Conservation (phyloP, 64 coral and sea anemone genomes). For the Actinia tenebrosa region DNA sequence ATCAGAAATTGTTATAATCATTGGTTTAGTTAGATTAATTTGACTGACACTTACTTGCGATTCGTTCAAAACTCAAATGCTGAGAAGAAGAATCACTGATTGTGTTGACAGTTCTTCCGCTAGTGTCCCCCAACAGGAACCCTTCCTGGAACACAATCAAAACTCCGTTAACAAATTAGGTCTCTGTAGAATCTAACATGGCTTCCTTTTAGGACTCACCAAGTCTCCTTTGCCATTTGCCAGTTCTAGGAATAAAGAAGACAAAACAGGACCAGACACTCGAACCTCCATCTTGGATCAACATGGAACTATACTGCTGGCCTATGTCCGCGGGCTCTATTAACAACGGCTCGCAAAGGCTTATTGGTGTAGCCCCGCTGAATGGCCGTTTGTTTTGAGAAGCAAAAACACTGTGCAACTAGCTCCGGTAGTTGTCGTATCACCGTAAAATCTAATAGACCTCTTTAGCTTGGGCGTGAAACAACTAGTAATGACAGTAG, state of each 20-base stretch:
- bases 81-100: slow-evolving; percentile 56
- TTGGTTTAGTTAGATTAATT: neutral
- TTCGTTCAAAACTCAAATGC: slow-evolving; percentile 46
- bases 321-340: no score
- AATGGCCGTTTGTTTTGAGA: no score
- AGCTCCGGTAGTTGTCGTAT: no score
- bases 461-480: no score
- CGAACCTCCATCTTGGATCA: slow-evolving; percentile 60
- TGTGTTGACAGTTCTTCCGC: slow-evolving; percentile 28
- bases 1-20: no score
- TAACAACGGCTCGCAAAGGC: no score
- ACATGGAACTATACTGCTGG: neutral
- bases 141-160: slow-evolving; percentile 31
- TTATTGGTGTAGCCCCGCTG: no score
- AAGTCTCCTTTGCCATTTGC: slow-evolving; percentile 47
- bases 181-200: neutral
- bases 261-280: slow-evolving; percentile 42
- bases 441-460: no score
- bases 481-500: no score
- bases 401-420: no score
- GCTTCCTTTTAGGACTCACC: neutral
- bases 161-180: neutral
- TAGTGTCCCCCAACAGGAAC: slow-evolving; percentile 41
- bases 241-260: slow-evolving; percentile 53
- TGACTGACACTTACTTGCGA: slow-evolving; percentile 36